Base-by-base conservation (phyloP, 2,113 vertebrate species). In the Epinephelus cyanopodus region DNA sequence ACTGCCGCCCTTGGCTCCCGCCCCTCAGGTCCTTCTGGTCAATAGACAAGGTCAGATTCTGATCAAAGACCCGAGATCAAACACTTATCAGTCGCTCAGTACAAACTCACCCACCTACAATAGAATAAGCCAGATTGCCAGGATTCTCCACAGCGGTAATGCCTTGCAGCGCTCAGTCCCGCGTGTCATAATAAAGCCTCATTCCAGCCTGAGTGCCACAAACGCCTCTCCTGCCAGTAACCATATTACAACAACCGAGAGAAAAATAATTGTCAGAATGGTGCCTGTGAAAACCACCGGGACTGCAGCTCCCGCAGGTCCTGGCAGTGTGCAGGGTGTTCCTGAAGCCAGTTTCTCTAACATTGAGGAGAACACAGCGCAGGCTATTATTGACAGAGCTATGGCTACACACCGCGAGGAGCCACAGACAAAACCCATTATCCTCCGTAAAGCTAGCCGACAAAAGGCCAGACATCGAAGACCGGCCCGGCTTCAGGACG, bases 1-100 rank as follows among this genome's bases (percentile, higher is more conserved):
- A 0, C 15, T 78, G 12, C 86, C 86, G 9, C 82, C 78, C 0
- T 27, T 47, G 1, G 7, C 85, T 57, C 47, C 89, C 0, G 17
- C 75, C 13, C 96, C 94, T 27, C 96, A 97, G 68, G 95, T 98
- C 67, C 93, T 97, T 18, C 93, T 97, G 3, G 94, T 98, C 61
- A 98, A 97, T 91, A 95, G 97, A 23, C 88, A 96, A 42, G 96
- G 97, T 15, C 97, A 96, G 87, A 95, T 98, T 81, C 95, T 97
- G 17, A 89, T 97, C 70, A 97, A 97, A 90, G 94, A 97, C 91
- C 93, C 92, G 0, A 85, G 76, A 53, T 84, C 91, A 13, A 95
- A 95, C 87, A 95, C 93, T 0, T 95, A 90, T 52, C 95, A 95
- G 71, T 33, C 89, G 0, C 83, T 94, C 45, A 86, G 33, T 45